Conservation (phyloP, 2,888 invertebrate genomes). For the Thysanoteuthis rhombus region DNA sequence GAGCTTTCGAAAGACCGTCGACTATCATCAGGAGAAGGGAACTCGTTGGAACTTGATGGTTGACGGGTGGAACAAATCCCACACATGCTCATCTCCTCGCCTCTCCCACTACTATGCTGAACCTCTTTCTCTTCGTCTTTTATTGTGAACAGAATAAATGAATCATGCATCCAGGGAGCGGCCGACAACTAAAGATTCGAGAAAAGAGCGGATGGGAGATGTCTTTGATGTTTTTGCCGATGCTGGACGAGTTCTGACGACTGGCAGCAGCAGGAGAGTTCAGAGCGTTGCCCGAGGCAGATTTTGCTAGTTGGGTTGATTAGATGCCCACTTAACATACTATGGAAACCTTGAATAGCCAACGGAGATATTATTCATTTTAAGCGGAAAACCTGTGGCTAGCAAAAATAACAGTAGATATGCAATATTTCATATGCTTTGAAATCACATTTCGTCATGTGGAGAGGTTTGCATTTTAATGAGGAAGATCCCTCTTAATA, state of each 20-base stretch:
- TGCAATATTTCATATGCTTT: not conserved
- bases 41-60: conserved; percentile 1
- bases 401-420: not conserved
- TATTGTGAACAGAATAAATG: not conserved
- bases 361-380: not conserved
- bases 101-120: not conserved
- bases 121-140: not conserved
- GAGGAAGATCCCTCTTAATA: not conserved
- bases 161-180: not conserved
- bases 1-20: not conserved
- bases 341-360: not conserved
- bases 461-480: not conserved
- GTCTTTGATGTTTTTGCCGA: not conserved
- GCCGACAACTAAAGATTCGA: not conserved
- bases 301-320: not conserved
- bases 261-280: not conserved
- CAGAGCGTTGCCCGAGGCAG: not conserved
- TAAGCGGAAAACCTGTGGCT: not conserved
- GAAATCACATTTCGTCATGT: not conserved
- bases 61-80: conserved; percentile 14
- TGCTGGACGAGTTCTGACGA: not conserved
- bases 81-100: not conserved
- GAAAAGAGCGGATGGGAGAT: not conserved
- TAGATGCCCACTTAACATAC: conserved; percentile 12
- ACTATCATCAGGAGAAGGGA: not conserved